phyloP scores from a whole-genome alignment of 1,140 invertebrate species.

The Diprion similis region DNA sequence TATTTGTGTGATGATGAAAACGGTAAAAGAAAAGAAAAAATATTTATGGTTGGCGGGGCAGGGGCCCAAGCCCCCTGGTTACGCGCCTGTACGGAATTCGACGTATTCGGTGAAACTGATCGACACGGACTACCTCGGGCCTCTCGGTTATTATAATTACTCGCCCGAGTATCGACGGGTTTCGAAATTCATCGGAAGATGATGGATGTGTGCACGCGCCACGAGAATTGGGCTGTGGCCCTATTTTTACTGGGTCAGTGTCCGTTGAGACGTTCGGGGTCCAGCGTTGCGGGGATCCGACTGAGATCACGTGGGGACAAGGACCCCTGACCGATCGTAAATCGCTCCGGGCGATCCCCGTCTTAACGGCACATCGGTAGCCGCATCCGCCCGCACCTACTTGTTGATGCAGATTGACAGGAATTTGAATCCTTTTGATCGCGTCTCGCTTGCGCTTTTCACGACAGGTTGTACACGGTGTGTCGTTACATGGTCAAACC shows the following conservation, averaged over 20 bases:
- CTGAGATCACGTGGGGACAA: neutral
- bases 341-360: neutral
- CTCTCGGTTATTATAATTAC: neutral
- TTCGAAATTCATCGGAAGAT: slow-evolving; percentile 44
- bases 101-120: neutral
- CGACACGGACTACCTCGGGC: neutral
- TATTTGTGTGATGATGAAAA: too few species aligned
- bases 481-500: too few species aligned
- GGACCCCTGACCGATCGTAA: slow-evolving; percentile 1
- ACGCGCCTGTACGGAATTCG: too few species aligned
- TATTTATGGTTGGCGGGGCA: too few species aligned
- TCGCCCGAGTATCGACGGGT: slow-evolving; percentile 3
- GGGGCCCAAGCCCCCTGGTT: too few species aligned
- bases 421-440: neutral
- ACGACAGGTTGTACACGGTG: neutral
- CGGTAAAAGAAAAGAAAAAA: too few species aligned
- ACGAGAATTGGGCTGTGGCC: slow-evolving; percentile 6
- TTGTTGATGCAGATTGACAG: too few species aligned
- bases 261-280: neutral
- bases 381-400: neutral
- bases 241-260: slow-evolving; percentile 1
- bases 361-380: slow-evolving; percentile 7
- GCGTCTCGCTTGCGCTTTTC: neutral
- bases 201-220: slow-evolving; percentile 37
- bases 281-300: neutral